These are phyloP conservation scores for Tigriopus californicus DNA, from an alignment of 2,888 invertebrate species.

Conservation along the genomic window DNA sequence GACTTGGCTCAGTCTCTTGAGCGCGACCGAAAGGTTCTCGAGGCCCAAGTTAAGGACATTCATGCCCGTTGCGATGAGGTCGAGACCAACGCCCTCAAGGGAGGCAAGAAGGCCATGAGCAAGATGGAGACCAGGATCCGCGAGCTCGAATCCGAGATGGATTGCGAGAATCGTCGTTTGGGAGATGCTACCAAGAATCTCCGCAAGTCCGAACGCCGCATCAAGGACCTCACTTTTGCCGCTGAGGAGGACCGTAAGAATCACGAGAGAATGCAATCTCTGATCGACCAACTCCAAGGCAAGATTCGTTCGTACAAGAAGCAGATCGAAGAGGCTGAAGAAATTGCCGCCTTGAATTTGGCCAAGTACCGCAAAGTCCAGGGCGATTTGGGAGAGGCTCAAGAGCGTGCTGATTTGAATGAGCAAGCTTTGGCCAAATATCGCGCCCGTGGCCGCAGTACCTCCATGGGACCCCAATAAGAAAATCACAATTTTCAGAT, in stretches of 20 bases:
- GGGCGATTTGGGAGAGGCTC: conserved; percentile 87
- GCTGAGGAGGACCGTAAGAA: conserved; percentile 96
- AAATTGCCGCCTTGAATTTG: conserved; percentile 32
- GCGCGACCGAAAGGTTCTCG: conserved; percentile 34
- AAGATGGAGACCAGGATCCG: conserved; percentile 33
- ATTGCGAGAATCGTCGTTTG: conserved; percentile 36
- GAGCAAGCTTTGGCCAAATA: conserved; percentile 93
- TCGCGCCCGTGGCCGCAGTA: conserved; percentile 84
- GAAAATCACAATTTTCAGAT: too few species aligned
- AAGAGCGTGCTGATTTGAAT: conserved; percentile 86
- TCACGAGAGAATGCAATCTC: conserved; percentile 97
- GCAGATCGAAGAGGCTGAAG: conserved; percentile 89
- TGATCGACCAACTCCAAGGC: conserved; percentile 95
- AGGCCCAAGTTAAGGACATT: conserved; percentile 36
- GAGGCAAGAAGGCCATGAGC: conserved; percentile 36
- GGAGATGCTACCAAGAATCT: conserved; percentile 36
- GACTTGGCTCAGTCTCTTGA: conserved; percentile 35
- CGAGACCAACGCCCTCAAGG: conserved; percentile 35
- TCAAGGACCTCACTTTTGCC: conserved; percentile 32
- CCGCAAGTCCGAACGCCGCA: conserved; percentile 34
- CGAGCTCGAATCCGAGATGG: conserved; percentile 33
- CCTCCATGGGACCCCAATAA: conserved; percentile 47
- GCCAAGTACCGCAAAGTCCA: conserved; percentile 31
- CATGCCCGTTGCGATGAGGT: conserved; percentile 36
- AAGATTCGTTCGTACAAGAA: conserved; percentile 99